These are phyloP conservation scores for Drymonia ruficornis DNA, from an alignment of 2,888 invertebrate species.

Conservation along the genomic window DNA sequence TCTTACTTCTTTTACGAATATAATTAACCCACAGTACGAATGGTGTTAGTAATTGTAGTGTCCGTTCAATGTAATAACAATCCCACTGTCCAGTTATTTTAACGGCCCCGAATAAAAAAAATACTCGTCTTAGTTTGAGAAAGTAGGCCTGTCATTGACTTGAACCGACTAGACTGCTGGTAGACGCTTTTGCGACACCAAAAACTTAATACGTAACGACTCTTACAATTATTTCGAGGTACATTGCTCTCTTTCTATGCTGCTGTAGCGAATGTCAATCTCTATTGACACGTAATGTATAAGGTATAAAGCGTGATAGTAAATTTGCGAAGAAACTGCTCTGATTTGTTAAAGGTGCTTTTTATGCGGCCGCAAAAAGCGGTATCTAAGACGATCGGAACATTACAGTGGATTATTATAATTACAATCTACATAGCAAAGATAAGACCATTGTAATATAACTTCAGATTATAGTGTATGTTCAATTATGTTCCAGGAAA, in stretches of 20 bases:
- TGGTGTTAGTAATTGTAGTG: slow-evolving; percentile 59
- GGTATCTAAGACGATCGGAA: slow-evolving; percentile 26
- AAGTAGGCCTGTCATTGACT: slow-evolving; percentile 78
- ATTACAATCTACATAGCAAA: slow-evolving; percentile 27
- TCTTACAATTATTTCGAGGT: slow-evolving; percentile 8
- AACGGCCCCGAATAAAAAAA: slow-evolving; percentile 59
- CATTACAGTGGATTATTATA: slow-evolving; percentile 36
- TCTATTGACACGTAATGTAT: slow-evolving; percentile 18
- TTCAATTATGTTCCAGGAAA: background rate
- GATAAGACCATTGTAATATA: slow-evolving; percentile 13
- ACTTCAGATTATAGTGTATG: background rate
- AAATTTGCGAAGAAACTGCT: background rate
- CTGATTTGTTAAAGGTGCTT: slow-evolving; percentile 17
- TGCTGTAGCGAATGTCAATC: background rate
- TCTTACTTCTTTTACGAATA: slow-evolving; percentile 44
- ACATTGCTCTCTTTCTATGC: slow-evolving; percentile 33
- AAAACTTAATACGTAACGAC: slow-evolving; percentile 12
- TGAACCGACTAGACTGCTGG: slow-evolving; percentile 69
- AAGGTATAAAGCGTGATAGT: background rate
- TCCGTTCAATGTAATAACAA: slow-evolving; percentile 63
- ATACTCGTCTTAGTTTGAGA: slow-evolving; percentile 62
- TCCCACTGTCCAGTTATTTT: slow-evolving; percentile 65
- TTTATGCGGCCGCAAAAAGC: slow-evolving; percentile 37
- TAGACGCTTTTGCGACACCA: slow-evolving; percentile 55
- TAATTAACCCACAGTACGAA: slow-evolving; percentile 50